Base-by-base conservation (phyloP, 2,888 invertebrate genomes). In the Meandrusa payeni region DNA sequence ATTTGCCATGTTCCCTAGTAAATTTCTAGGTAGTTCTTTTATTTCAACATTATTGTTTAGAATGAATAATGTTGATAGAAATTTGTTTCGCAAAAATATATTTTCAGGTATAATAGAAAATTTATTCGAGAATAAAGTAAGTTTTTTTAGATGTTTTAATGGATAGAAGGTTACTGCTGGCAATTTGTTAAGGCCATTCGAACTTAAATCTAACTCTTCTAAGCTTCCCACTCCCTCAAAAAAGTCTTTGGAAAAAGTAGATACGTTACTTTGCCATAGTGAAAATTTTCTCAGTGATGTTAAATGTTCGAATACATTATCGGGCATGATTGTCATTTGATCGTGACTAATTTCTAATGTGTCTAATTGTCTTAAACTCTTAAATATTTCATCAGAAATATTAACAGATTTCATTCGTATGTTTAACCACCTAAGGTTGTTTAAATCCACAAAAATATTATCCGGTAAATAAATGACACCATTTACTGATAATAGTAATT, bases 51-150 rank as follows among this genome's bases (percentile, higher is more conserved):
- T 89, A 65, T 91, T 91, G 57, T 90, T 89, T 29, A 88, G 76
- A 55, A 91, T 76, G 44, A 89, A 86, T 36, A 93, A 78, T 6
- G 69, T 78, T 39, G 76, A 73, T 29, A 93, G 69, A 52, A 89
- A 80, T 10, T 67, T 69, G 57, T 91, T 93, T 43, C 85, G 76
- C 42, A 68, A 69, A 52, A 93, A 91, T 28, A 93, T 72, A 51
- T 88, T 88, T 41, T 77, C 78, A 2, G 93, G 93, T 41, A 94
- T 60, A n/a, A 88, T 71, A 2, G 83, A 81, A 51, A 94, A 91
- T 54, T 90, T 89, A 61, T 94, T 94, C n/a, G 83, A 87, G 63
- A 89, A 91, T 48, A 95, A 78, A 62, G 92, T 91, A 27, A 96
- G 72, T 46, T 82, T 86, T 49, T 85, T 89, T 27, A 95, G 75